These are phyloP conservation scores for Lutraria rhynchaena DNA, from an alignment of 1,140 invertebrate species.

Conservation along the genomic window DNA sequence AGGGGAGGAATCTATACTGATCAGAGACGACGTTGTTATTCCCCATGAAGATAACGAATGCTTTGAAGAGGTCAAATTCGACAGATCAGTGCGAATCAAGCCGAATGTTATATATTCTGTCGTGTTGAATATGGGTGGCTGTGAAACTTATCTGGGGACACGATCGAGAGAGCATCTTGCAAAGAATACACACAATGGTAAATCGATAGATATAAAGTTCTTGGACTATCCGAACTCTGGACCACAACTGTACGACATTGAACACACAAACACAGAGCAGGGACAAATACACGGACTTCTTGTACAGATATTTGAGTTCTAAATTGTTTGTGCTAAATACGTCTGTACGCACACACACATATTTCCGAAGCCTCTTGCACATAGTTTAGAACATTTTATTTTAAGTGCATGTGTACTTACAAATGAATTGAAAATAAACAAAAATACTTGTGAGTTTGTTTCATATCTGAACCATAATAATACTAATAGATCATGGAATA, in stretches of 20 bases:
- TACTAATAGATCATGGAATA: too few relatives aligned
- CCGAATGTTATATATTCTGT: not conserved
- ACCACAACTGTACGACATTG: not conserved
- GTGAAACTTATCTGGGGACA: not conserved
- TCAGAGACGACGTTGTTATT: not conserved
- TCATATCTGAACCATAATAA: too few relatives aligned
- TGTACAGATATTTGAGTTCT: constrained; percentile 12
- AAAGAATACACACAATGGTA: not conserved
- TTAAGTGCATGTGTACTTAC: too few relatives aligned
- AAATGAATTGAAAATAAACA: too few relatives aligned
- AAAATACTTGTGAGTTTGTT: too few relatives aligned
- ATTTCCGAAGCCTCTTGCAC: too few relatives aligned
- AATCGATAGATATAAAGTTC: not conserved
- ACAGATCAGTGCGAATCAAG: not conserved
- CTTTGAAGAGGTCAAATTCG: not conserved
- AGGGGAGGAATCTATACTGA: not conserved
- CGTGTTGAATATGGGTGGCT: not conserved
- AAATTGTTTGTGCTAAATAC: too few relatives aligned
- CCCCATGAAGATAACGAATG: not conserved
- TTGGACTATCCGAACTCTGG: not conserved
- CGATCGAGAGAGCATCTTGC: not conserved
- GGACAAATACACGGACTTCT: not conserved
- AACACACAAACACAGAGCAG: not conserved
- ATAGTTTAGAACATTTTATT: too few relatives aligned
- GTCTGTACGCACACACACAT: too few relatives aligned